phyloP scores from a whole-genome alignment of 2,797 vertebrate species.

The Crypturellus tataupa region DNA sequence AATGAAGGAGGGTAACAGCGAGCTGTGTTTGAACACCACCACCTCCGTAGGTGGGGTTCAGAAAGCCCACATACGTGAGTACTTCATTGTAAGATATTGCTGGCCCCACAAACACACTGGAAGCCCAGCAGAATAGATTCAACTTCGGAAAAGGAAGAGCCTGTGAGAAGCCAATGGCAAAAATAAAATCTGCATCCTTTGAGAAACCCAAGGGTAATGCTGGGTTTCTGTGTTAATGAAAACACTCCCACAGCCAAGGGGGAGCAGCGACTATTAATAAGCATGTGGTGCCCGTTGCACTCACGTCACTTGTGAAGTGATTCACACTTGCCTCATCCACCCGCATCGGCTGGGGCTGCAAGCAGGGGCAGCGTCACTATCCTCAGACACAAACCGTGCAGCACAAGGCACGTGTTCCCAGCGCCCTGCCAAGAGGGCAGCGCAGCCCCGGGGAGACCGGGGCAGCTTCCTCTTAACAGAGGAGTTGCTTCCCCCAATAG shows the following conservation, averaged over 20 bases:
- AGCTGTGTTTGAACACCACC: not conserved
- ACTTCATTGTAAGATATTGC: not conserved
- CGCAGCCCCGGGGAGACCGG: not conserved
- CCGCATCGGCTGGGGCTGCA: too few relatives aligned
- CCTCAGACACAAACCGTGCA: fast-evolving
- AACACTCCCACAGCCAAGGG: not conserved
- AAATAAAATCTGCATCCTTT: not conserved
- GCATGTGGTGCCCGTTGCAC: too few relatives aligned
- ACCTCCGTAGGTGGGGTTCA: too few relatives aligned
- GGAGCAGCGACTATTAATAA: not conserved
- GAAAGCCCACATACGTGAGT: not conserved
- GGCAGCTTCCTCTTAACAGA: too few relatives aligned
- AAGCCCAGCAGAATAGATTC: not conserved
- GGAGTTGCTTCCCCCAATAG: too few relatives aligned
- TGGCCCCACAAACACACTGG: not conserved
- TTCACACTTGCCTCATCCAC: too few relatives aligned
- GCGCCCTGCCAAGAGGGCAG: not conserved
- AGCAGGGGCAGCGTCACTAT: not conserved
- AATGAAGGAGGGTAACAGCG: fast-evolving
- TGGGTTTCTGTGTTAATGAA: not conserved
- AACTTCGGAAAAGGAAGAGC: not conserved
- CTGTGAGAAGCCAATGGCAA: not conserved
- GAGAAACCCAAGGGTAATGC: not conserved
- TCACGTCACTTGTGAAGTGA: too few relatives aligned
- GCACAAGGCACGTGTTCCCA: not conserved